A percentile compares a stretch with the other conserved stretches of the same genome.
These are phyloP conservation scores for Limonius californicus DNA, from an alignment of 1,140 invertebrate genomes.

Conservation along the genomic window DNA sequence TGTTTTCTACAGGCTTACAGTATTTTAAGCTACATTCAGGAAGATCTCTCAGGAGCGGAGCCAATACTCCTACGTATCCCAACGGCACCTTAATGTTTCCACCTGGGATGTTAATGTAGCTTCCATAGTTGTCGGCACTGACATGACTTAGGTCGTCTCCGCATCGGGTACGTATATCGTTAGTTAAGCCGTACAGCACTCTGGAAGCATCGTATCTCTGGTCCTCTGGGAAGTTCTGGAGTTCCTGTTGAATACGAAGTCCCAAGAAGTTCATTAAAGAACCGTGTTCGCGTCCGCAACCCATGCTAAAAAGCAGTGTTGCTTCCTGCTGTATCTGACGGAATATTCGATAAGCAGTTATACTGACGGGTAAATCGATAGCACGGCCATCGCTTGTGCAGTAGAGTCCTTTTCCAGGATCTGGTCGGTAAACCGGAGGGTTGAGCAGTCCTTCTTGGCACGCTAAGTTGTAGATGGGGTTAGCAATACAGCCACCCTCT, in stretches of 20 bases:
- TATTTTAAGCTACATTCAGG: constrained; percentile 57
- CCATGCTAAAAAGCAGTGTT: constrained; percentile 55
- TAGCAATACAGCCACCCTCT: constrained; percentile 59
- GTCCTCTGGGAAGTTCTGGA: constrained; percentile 63
- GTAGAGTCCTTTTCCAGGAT: constrained; percentile 54
- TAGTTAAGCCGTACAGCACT: constrained; percentile 62
- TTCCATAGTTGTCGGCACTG: constrained; percentile 63
- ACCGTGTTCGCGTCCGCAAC: constrained; percentile 56
- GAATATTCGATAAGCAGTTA: constrained; percentile 61
- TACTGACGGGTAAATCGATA: constrained; percentile 57
- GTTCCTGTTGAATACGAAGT: constrained; percentile 61
- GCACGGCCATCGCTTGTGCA: constrained; percentile 63
- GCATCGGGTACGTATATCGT: constrained; percentile 55
- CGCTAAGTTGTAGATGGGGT: constrained; percentile 62
- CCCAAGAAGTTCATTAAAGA: constrained; percentile 60
- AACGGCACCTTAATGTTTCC: constrained; percentile 60
- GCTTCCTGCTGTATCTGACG: constrained; percentile 62
- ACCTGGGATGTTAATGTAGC: constrained; percentile 62
- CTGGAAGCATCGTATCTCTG: constrained; percentile 60
- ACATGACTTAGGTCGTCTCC: constrained; percentile 62
- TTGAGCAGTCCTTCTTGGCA: constrained; percentile 61
- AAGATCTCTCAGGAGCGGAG: constrained; percentile 57
- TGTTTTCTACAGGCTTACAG: constrained; percentile 58
- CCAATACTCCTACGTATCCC: constrained; percentile 61
- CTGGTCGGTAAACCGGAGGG: constrained; percentile 48